Base-by-base conservation (phyloP, 2,888 invertebrate genomes). In the Erebia ligea region DNA sequence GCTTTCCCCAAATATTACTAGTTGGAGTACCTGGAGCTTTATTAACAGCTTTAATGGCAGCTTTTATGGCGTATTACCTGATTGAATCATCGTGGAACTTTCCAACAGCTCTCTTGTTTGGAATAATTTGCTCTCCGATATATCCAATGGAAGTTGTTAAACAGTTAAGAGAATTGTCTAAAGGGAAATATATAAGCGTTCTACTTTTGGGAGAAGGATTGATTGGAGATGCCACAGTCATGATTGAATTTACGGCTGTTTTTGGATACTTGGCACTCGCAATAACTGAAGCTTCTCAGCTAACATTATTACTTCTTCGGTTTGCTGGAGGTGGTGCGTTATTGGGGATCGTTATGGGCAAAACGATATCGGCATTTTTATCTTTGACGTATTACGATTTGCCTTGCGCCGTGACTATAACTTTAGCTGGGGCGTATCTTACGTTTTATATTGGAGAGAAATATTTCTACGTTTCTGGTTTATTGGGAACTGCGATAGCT, bases 361-460 rank as follows among this genome's bases (percentile, higher is more conserved):
- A 89, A 68, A 75, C 90, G n/a, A 85, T 83, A 0, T 83, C 84
- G 0, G 81, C 83, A 0, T 50, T 93, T 21, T 71, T 93, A 0
- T 88, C 91, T 0, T 57, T 90, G 17, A 90, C 87, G 0, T 93
- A 93, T 74, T 84, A 88, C 54, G 92, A 93, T 62, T 25, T 88
- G 11, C 64, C 91, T 0, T 91, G 91, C 69, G 87, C 86, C 1
- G 89, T 91, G 0, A 86, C 86, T 0, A 84, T 91, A 0, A 92
- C 91, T 0, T 63, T 91, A 3, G 83, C 90, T 0, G 86, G 89
- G 0, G 87, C 92, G 0, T 92, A 88, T 66, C 70, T 93, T 5
- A 91, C 92, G 0, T 93, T 86, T 73, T 93, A 90, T 54, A 79
- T 92, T 0, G 92, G 92, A 0, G 92, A 93, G 74, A 90, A 91